Conservation (phyloP, 2,113 vertebrate species). For the Actenoides lindsayi region DNA sequence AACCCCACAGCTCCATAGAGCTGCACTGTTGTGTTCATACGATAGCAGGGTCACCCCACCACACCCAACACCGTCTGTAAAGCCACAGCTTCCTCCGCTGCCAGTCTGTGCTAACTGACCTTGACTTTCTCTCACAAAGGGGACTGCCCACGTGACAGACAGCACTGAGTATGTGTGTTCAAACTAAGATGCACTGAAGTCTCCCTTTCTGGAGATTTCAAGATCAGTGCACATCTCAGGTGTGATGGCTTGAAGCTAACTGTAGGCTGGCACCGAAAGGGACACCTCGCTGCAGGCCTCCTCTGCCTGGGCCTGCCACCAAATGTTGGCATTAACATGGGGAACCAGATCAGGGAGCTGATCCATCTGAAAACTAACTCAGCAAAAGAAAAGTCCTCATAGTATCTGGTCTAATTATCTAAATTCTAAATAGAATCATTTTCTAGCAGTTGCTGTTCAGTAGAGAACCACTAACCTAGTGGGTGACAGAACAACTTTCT, state of each 20-base stretch:
- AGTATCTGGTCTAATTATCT: neutral
- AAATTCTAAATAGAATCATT: neutral
- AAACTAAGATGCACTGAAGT: neutral
- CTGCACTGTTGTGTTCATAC: neutral
- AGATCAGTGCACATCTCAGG: neutral
- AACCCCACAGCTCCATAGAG: neutral
- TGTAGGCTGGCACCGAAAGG: neutral
- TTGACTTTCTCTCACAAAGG: neutral
- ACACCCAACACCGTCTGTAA: neutral
- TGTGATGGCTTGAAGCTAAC: neutral
- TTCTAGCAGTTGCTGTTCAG: neutral
- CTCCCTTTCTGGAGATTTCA: neutral
- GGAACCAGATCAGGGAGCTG: neutral
- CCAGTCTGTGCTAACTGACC: neutral
- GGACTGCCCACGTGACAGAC: neutral
- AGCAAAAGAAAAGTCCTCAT: neutral
- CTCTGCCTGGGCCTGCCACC: neutral
- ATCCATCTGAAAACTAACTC: neutral
- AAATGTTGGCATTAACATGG: neutral
- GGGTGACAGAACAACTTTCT: neutral
- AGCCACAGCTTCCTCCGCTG: neutral
- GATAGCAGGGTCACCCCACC: neutral
- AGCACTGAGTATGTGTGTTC: neutral
- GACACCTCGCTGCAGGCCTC: neutral
- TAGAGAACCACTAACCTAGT: neutral